phyloP scores from a whole-genome alignment of 2,888 invertebrate species.

The Leuctra nigra region DNA sequence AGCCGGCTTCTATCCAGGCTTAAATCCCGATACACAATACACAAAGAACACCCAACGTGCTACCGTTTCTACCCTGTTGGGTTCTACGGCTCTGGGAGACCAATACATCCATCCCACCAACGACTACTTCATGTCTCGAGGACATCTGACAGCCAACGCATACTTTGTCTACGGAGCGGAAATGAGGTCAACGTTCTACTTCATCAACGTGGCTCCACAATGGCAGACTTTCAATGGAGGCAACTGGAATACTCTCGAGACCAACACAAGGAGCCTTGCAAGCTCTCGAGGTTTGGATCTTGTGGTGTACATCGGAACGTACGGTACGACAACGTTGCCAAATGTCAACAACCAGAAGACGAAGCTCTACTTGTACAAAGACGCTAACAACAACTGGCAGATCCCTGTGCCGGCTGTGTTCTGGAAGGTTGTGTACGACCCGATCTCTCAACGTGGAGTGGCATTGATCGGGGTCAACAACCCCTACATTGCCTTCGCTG shows the following conservation, averaged over 20 bases:
- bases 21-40: slow-evolving; percentile 36
- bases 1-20: slow-evolving; percentile 45
- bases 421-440: too few relatives aligned
- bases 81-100: slow-evolving; percentile 19
- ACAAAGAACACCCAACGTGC: slow-evolving; percentile 21
- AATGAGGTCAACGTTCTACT: slow-evolving; percentile 54
- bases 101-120: slow-evolving; percentile 6
- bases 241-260: slow-evolving; percentile 52
- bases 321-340: slow-evolving; percentile 50
- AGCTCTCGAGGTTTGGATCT: slow-evolving; percentile 33
- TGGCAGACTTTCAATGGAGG: too few relatives aligned
- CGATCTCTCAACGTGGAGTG: slow-evolving; percentile 44
- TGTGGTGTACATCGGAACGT: slow-evolving; percentile 49
- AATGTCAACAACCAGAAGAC: slow-evolving; percentile 31
- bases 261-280: slow-evolving; percentile 42
- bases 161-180: slow-evolving; percentile 54
- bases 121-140: slow-evolving; percentile 45
- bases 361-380: slow-evolving; percentile 32
- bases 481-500: slow-evolving; percentile 41
- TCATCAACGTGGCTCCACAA: slow-evolving; percentile 56
- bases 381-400: slow-evolving; percentile 37
- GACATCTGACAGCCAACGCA: slow-evolving; percentile 54
- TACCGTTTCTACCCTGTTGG: slow-evolving; percentile 18
- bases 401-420: too few relatives aligned
- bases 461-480: slow-evolving; percentile 58